Conservation (phyloP, 2,888 invertebrate species). For the Lacanobia oleracea region DNA sequence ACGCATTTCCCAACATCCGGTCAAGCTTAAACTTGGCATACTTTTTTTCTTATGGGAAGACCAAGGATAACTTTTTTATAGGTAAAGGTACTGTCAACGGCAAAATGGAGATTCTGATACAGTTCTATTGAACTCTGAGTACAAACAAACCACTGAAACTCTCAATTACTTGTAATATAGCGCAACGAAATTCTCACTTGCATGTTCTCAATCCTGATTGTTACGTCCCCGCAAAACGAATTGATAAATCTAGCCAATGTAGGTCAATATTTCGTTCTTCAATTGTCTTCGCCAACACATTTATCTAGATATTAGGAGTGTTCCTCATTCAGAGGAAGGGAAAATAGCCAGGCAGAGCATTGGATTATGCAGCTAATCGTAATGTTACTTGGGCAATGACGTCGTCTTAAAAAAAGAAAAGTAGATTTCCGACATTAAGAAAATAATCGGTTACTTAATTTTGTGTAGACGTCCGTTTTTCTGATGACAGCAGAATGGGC, state of each 20-base stretch:
- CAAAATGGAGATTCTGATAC: neutral
- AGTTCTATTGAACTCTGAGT: neutral
- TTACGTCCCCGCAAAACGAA: constrained; percentile 14
- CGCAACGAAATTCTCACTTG: neutral
- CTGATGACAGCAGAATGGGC: no score
- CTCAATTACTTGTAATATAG: neutral
- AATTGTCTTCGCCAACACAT: constrained; percentile 4
- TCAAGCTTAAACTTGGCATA: no score
- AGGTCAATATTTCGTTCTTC: constrained; percentile 35
- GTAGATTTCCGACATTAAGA: no score
- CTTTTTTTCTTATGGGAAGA: no score
- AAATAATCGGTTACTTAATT: no score
- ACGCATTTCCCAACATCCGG: no score
- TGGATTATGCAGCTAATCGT: no score
- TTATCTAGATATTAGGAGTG: neutral
- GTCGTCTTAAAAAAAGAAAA: no score
- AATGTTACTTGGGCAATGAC: neutral
- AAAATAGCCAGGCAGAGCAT: neutral
- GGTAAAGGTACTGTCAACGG: no score
- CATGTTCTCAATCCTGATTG: constrained; percentile 11
- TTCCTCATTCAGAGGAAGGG: neutral
- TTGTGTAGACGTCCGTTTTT: no score
- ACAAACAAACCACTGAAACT: neutral
- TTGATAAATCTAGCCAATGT: constrained; percentile 34
- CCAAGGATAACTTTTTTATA: no score